Evolutionary conservation across 2,797 vertebrate species (phyloP).

Genomic region (Danio aesculapii): DNA sequence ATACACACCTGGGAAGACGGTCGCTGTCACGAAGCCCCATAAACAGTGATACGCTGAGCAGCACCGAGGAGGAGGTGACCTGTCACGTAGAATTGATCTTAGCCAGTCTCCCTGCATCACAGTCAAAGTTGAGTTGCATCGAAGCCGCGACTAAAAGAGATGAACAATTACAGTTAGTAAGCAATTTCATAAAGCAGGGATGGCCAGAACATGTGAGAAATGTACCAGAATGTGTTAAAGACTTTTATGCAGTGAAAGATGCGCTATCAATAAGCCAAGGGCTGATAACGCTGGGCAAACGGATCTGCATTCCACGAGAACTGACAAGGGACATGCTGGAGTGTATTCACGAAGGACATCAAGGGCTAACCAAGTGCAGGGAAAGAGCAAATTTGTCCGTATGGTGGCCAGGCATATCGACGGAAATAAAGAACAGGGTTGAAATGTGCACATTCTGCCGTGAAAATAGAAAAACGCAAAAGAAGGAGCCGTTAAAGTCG

Average conservation of each 20-base stretch:
- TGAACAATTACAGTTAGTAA: too few species aligned
- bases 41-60: neutral
- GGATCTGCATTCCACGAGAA: neutral
- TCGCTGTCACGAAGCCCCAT: neutral
- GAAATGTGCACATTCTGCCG: neutral
- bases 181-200: too few species aligned
- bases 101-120: neutral
- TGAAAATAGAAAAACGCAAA: neutral
- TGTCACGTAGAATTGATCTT: neutral
- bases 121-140: neutral
- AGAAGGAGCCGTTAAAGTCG: neutral
- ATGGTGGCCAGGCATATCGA: conserved; percentile 6
- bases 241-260: neutral
- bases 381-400: neutral
- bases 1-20: neutral
- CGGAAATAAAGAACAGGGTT: neutral
- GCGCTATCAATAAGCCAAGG: neutral
- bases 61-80: neutral
- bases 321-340: conserved; percentile 20
- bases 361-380: neutral
- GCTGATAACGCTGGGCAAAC: neutral
- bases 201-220: too few species aligned
- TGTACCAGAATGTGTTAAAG: neutral
- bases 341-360: neutral
- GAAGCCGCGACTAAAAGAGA: too few species aligned